These are phyloP conservation scores for Lycaena phlaeas DNA, from an alignment of 2,888 invertebrate genomes.

Conservation along the genomic window DNA sequence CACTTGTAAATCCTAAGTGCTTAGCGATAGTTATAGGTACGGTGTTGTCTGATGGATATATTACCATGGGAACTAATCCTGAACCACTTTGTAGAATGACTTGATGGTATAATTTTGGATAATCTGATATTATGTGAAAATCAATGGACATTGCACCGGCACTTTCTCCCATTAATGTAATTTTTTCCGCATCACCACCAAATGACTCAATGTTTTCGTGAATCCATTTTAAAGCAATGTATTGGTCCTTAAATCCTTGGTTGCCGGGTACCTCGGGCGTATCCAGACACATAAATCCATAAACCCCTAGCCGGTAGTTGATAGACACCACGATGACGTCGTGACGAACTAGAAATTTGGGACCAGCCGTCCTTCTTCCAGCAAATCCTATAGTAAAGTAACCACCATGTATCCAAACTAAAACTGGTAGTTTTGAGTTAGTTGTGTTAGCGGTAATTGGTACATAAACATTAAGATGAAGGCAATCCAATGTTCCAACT, in stretches of 20 bases:
- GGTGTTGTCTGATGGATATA: slow-evolving; percentile 20
- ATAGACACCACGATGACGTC: slow-evolving; percentile 28
- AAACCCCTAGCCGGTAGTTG: slow-evolving; percentile 30
- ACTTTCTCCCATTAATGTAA: slow-evolving; percentile 30
- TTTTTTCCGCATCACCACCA: slow-evolving; percentile 26
- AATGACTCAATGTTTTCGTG: slow-evolving; percentile 29
- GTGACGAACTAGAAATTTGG: slow-evolving; percentile 17
- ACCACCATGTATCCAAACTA: slow-evolving; percentile 51
- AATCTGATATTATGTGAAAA: slow-evolving; percentile 24
- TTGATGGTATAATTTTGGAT: slow-evolving; percentile 26
- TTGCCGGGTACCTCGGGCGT: slow-evolving; percentile 31
- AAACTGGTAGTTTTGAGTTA: slow-evolving; percentile 30
- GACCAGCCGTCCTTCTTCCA: not conserved
- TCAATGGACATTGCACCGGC: slow-evolving; percentile 20
- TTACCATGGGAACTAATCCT: slow-evolving; percentile 17
- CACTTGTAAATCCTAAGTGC: slow-evolving; percentile 25
- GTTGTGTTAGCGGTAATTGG: slow-evolving; percentile 40
- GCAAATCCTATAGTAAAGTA: slow-evolving; percentile 23
- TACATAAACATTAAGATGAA: slow-evolving; percentile 75
- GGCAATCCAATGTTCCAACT: slow-evolving; percentile 62
- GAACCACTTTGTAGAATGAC: slow-evolving; percentile 30
- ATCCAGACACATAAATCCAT: slow-evolving; percentile 30
- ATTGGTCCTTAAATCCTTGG: slow-evolving; percentile 32
- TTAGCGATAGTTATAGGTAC: slow-evolving; percentile 25
- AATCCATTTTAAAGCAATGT: slow-evolving; percentile 29